Evolutionary conservation across 2,113 vertebrate species (phyloP).

Genomic region (Cyanocitta stelleri): DNA sequence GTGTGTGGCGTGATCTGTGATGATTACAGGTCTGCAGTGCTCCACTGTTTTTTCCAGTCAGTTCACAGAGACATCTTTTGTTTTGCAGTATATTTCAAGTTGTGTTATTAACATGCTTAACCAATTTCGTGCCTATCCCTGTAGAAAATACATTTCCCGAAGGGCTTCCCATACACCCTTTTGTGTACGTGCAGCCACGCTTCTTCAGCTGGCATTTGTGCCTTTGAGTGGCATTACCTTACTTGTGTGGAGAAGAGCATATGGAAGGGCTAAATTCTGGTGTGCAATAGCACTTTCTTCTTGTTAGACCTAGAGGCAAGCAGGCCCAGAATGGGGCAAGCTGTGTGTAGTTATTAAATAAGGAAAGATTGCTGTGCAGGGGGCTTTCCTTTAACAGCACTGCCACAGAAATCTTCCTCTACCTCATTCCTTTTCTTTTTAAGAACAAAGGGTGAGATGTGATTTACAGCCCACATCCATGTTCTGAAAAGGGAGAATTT

Average conservation of each 20-base stretch:
- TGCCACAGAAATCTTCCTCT: not conserved
- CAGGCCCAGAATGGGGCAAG: not conserved
- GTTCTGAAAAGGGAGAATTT: not conserved
- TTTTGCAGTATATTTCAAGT: not conserved
- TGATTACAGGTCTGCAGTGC: conserved; percentile 58
- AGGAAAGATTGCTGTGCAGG: not conserved
- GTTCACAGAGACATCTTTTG: conserved; percentile 36
- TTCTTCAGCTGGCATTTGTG: not conserved
- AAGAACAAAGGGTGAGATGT: not conserved
- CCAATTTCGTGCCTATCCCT: not conserved
- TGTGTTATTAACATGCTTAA: conserved; percentile 36
- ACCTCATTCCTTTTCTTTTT: not conserved
- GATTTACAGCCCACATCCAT: not conserved
- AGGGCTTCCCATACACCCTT: not conserved
- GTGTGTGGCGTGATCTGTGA: not conserved
- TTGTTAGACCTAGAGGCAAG: not conserved
- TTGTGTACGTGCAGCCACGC: not conserved
- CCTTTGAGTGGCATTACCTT: not conserved
- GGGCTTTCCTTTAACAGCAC: not conserved
- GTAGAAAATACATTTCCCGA: not conserved
- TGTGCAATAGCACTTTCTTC: not conserved
- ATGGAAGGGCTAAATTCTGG: not conserved
- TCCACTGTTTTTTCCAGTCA: conserved; percentile 28
- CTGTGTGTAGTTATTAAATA: not conserved
- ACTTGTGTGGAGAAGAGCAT: not conserved